Conservation (phyloP, 2,797 vertebrate genomes). For the Cyprinodon diabolis region DNA sequence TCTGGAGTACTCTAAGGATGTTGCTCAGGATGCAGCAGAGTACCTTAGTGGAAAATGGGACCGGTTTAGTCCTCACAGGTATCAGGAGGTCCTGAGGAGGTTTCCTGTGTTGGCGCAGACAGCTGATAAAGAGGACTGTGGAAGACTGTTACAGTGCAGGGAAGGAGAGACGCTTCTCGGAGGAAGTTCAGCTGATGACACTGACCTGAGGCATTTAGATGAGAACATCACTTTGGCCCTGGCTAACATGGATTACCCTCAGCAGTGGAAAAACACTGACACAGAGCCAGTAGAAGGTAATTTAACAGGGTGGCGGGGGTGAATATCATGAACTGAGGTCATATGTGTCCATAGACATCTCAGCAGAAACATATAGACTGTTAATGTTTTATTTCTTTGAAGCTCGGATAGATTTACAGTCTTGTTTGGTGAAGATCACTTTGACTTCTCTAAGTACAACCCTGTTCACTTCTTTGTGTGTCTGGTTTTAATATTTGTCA, state of each 20-base stretch:
- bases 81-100: slow-evolving; percentile 77
- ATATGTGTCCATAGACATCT: background rate
- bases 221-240: slow-evolving; percentile 80
- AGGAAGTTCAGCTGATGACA: slow-evolving; percentile 10
- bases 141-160: background rate
- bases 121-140: slow-evolving; percentile 18
- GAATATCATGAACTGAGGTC: slow-evolving; percentile 3
- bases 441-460: slow-evolving; percentile 5
- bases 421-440: background rate
- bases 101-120: slow-evolving; percentile 53
- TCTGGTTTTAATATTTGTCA: background rate
- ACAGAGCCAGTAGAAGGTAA: slow-evolving; percentile 53
- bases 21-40: slow-evolving; percentile 79
- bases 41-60: slow-evolving; percentile 75
- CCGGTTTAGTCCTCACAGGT: slow-evolving; percentile 70
- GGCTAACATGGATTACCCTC: slow-evolving; percentile 81
- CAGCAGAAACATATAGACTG: background rate
- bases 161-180: slow-evolving; percentile 17
- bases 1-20: slow-evolving; percentile 79
- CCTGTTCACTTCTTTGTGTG: background rate
- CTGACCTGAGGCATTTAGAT: slow-evolving; percentile 59
- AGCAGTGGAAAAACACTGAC: slow-evolving; percentile 78
- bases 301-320: slow-evolving; percentile 11
- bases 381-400: slow-evolving; percentile 25
- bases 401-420: background rate